phyloP scores from a whole-genome alignment of 2,888 invertebrate species.

The Drosophila dives region DNA sequence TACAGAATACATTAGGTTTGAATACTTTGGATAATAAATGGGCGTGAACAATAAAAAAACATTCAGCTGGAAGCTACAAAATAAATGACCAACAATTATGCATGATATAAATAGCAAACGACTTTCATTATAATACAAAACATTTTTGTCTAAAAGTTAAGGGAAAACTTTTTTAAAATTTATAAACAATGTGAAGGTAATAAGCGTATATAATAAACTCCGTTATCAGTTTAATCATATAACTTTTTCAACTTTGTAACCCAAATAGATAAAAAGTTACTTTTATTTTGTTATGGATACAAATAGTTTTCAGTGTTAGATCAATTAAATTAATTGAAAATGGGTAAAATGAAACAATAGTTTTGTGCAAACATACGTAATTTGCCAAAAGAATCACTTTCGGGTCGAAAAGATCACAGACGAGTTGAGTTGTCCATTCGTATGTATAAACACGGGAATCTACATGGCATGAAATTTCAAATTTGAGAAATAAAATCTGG shows the following conservation, averaged over 20 bases:
- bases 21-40: slow-evolving; percentile 22
- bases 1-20: slow-evolving; percentile 6
- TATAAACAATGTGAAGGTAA: slow-evolving; percentile 17
- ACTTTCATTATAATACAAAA: slow-evolving; percentile 10
- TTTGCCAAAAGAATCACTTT: no score
- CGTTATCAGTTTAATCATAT: no score
- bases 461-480: not conserved
- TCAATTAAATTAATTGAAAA: not conserved
- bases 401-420: no score
- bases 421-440: not conserved
- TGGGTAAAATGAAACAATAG: not conserved
- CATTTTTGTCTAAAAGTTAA: slow-evolving; percentile 5
- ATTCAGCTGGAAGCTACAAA: slow-evolving; percentile 10
- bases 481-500: not conserved
- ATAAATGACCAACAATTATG: slow-evolving; percentile 33
- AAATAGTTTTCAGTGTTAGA: not conserved
- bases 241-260: not conserved
- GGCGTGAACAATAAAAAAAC: slow-evolving; percentile 5
- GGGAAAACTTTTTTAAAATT: slow-evolving; percentile 23
- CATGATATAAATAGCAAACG: slow-evolving; percentile 17
- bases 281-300: not conserved
- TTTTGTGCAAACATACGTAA: not conserved
- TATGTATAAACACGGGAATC: not conserved
- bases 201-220: slow-evolving; percentile 17
- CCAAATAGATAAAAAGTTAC: not conserved